Evolutionary conservation across 2,113 vertebrate species (phyloP), one percentile per base, ranked within the genome.

Genomic region (Typhlomys cinereus): DNA sequence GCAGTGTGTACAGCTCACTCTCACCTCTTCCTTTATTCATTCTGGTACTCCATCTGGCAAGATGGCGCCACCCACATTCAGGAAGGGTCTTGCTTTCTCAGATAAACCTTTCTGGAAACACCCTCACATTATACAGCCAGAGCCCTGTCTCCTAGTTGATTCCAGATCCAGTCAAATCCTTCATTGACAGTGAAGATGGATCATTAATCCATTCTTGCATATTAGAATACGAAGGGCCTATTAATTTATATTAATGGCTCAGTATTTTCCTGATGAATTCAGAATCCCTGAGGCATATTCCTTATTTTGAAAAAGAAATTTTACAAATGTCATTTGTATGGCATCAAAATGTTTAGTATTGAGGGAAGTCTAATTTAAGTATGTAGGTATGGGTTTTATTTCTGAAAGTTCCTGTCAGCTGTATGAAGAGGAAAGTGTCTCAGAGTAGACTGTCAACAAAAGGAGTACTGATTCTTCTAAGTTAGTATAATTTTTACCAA

Each of bases 221-320:
- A 93, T 91, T 50, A 85, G 87, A 89, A n/a, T 31, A 23, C 61
- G 50, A 90, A 85, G 66, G 48, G 27, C 36, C 83, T 74, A 4
- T 73, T 73, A 39, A 62, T 88, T 66, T 88, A 52, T 86, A 23
- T 75, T 54, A 41, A 74, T 18, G 61, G 67, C 34, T 79, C 21
- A 25, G 17, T 64, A n/a, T 91, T 96, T 69, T 85, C 48, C 17
- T 76, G 8, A 23, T 69, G 29, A 57, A n/a, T 50, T 57, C 13
- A 52, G 2, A 9, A 7, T 88, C 34, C 15, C 34, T 41, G 83
- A 85, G 74, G 1, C 5, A 12, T 59, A 36, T 44, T 89, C 27
- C 66, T 75, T 67, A 69, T 92, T 93, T 82, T 76, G 9, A 44
- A 44, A 89, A 36, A 61, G 25, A 48, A 50, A 4, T 50, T 36